Evolutionary conservation across 2,888 invertebrate species (phyloP), one percentile per base, ranked within the genome.

Genomic region (Dasypolia templi): DNA sequence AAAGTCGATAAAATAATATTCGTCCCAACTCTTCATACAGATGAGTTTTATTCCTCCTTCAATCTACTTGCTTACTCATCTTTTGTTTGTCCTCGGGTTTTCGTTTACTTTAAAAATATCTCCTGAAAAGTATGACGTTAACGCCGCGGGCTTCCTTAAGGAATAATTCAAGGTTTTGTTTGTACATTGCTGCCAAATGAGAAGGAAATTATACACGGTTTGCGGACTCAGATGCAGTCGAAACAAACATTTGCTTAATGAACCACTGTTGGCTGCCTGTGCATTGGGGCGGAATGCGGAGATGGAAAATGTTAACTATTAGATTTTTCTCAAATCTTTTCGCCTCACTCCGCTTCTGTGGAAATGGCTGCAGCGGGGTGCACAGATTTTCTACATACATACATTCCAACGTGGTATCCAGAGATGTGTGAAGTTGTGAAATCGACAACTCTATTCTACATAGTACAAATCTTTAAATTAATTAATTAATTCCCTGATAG

Each of bases 211-310:
- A 22, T 56, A 55, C 35, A 29, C 29, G 42, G 51, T 71, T 70
- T 22, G 73, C 61, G 62, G 73, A 68, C 71, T 32, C 71, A 66
- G 78, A 74, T 81, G 74, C 72, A 76, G 59, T 64, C 22, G 46
- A 69, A 74, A 22, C 22, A 7, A 55, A 64, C 58, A 68, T 70
- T 74, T 72, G 35, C 58, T 35, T 75, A 82, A 83, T 73, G 65
- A 83, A 77, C 72, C 66, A 69, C 46, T 64, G 72, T 67, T 62
- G 51, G 35, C 9, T 44, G 14, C 5, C 3, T 26, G 0, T 49
- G 17, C 26, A 35, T 26, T 14, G 26, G 2, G 1, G 22, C 12
- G 19, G 19, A 39, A 53, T 39, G 65, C 2, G 4, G 12, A 65
- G 19, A 1, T 39, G 26, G 9, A 17, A 63, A 29, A 14, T 22